These are phyloP conservation scores for Salvelinus sp. DNA, from an alignment of 2,113 vertebrate species.

Conservation along the genomic window DNA sequence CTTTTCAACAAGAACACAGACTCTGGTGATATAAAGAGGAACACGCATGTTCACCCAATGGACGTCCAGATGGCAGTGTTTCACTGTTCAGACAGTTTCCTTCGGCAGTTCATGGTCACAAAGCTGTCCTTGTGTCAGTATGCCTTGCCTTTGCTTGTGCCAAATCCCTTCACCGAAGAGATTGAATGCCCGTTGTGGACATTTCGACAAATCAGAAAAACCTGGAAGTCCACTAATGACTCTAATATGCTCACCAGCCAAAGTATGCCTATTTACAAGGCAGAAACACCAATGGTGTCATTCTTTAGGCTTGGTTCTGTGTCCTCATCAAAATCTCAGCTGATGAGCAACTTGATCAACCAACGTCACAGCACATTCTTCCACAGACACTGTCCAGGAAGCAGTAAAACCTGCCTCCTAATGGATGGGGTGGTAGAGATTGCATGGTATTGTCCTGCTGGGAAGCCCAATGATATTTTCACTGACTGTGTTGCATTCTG, in stretches of 20 bases:
- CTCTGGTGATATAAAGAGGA: background rate
- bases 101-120: conserved; percentile 65
- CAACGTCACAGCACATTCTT: conserved; percentile 69
- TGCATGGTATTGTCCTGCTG: conserved; percentile 76
- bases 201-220: conserved; percentile 69
- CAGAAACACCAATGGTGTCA: conserved; percentile 65
- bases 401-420: conserved; percentile 60
- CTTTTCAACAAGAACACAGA: too few species aligned
- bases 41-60: conserved; percentile 65
- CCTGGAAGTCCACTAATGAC: conserved; percentile 57
- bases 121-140: conserved; percentile 79
- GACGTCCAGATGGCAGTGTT: conserved; percentile 78
- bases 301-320: conserved; percentile 73
- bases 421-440: conserved; percentile 78
- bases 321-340: conserved; percentile 76
- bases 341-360: conserved; percentile 75
- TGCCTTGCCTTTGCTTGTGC: conserved; percentile 74
- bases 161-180: conserved; percentile 47
- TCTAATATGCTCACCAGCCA: conserved; percentile 24
- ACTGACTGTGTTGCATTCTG: conserved; percentile 68
- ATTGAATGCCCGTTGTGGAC: conserved; percentile 73
- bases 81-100: conserved; percentile 73
- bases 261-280: conserved; percentile 61
- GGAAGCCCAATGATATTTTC: conserved; percentile 65
- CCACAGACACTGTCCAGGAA: conserved; percentile 69